Base-by-base conservation (phyloP, 2,113 vertebrate genomes). In the Vulpes vulpes region DNA sequence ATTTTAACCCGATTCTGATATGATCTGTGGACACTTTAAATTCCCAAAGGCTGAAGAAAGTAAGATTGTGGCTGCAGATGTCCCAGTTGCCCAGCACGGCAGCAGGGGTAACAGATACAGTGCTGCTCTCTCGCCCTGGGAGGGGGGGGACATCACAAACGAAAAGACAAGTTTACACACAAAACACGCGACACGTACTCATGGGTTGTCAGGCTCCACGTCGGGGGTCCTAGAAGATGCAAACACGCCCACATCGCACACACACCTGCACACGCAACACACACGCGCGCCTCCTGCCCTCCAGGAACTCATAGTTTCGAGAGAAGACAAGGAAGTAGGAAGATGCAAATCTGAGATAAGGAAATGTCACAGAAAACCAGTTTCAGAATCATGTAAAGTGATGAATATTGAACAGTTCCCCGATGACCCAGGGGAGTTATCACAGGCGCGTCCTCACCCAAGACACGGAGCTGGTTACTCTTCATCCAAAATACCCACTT, bases 191-290 rank as follows among this genome's bases (percentile, higher is more conserved):
- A 30, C 1, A 12, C 9, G 5, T 3, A 19, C 35, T 88, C 3
- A 11, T 0, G 8, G 49, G 4, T 0, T 1, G 25, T 49, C 53
- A 32, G 23, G 51, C 11, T 60, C 73, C 4, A 1, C 0, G 1
- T 49, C 38, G n/a, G 35, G 38, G 9, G 22, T 16, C 1, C 25
- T 17, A 2, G 27, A n/a, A 64, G 17, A 71, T 60, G 7, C 59
- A 59, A n/a, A 20, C 0, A 30, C 2, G 9, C 62, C 17, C 55
- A 8, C 5, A n/a, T 23, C 27, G 22, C 43, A 6, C 22, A 53
- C 22, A 55, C 38, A 15, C 19, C 1, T 3, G 14, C 22, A 30
- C 4, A 62, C 1, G 25, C 27, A 17, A 27, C 51, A 43, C 55
- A 12, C 43, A 25, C 57, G 22, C 22, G 17, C 9, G 2, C 12